Conservation (phyloP, 2,888 invertebrate genomes). For the Hypolimnas misippus region DNA sequence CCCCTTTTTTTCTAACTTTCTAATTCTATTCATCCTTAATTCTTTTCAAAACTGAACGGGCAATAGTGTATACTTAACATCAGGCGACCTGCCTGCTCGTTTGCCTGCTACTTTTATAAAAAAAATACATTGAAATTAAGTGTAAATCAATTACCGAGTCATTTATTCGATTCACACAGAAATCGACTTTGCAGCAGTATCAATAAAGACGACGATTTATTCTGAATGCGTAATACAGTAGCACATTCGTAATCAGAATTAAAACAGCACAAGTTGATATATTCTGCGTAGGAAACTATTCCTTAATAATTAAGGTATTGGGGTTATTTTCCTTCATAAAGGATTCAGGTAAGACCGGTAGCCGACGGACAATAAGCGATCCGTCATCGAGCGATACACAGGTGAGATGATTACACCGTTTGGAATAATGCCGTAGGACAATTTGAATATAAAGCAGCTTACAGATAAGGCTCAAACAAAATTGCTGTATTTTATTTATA, state of each 20-base stretch:
- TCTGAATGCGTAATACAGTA: slow-evolving; percentile 32
- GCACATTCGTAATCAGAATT: slow-evolving; percentile 20
- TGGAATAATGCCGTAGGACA: slow-evolving; percentile 63
- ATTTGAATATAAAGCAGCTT: slow-evolving; percentile 58
- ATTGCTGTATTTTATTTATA: slow-evolving; percentile 24
- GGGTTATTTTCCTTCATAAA: slow-evolving; percentile 43
- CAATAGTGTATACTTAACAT: too few relatives aligned
- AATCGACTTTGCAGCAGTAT: slow-evolving; percentile 11
- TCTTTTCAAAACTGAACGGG: too few relatives aligned
- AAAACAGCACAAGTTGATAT: slow-evolving; percentile 6
- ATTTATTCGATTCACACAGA: slow-evolving; percentile 17
- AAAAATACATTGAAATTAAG: slow-evolving; percentile 6
- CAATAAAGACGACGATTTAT: slow-evolving; percentile 29
- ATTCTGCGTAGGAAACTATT: background rate
- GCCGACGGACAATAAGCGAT: slow-evolving; percentile 78
- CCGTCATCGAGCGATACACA: slow-evolving; percentile 76
- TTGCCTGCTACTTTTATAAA: too few relatives aligned
- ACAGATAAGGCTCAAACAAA: slow-evolving; percentile 24
- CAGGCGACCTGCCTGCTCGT: too few relatives aligned
- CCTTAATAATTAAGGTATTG: background rate
- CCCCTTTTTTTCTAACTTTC: too few relatives aligned
- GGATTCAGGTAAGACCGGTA: slow-evolving; percentile 71
- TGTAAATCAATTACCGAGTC: background rate
- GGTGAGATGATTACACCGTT: slow-evolving; percentile 69
- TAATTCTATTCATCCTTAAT: too few relatives aligned